A percentile compares a stretch with the other conserved stretches of the same genome.
These are phyloP conservation scores for Falcunculus frontatus DNA, from an alignment of 2,113 vertebrate species.

Conservation along the genomic window DNA sequence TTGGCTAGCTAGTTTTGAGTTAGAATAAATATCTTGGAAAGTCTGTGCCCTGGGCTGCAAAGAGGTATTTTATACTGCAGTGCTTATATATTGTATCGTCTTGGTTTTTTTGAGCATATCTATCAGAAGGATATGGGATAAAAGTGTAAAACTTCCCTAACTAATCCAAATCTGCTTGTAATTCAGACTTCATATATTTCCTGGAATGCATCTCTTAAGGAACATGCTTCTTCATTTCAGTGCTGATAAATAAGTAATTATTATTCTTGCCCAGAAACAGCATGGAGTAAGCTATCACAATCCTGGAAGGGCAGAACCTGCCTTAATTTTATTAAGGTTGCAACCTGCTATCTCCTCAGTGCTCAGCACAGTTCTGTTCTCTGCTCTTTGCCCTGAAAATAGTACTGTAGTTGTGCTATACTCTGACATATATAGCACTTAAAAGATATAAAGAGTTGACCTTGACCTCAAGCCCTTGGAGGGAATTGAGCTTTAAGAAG, in stretches of 20 bases:
- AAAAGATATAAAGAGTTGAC: not conserved
- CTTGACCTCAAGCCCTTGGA: not conserved
- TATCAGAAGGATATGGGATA: not conserved
- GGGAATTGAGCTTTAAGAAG: not conserved
- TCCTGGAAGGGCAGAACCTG: not conserved
- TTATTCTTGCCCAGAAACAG: not conserved
- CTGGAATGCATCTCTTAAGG: not conserved
- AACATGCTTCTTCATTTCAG: not conserved
- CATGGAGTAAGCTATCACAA: not conserved
- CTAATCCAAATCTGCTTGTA: not conserved
- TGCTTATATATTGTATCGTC: not conserved
- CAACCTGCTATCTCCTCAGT: not conserved
- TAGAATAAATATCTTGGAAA: not conserved
- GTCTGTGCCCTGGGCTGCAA: not conserved
- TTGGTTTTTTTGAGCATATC: not conserved
- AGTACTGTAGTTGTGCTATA: not conserved
- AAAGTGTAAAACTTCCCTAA: not conserved
- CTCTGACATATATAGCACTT: not conserved
- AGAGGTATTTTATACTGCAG: not conserved
- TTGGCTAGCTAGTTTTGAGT: not conserved
- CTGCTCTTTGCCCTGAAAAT: conserved; percentile 29
- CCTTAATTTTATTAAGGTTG: not conserved
- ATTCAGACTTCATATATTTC: not conserved
- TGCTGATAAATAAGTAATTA: not conserved
- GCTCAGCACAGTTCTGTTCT: not conserved